Percentiles rank a stretch among this genome's conserved stretches.
These are phyloP conservation scores for Morus bassanus DNA, from an alignment of 2,797 vertebrate species.

Conservation along the genomic window DNA sequence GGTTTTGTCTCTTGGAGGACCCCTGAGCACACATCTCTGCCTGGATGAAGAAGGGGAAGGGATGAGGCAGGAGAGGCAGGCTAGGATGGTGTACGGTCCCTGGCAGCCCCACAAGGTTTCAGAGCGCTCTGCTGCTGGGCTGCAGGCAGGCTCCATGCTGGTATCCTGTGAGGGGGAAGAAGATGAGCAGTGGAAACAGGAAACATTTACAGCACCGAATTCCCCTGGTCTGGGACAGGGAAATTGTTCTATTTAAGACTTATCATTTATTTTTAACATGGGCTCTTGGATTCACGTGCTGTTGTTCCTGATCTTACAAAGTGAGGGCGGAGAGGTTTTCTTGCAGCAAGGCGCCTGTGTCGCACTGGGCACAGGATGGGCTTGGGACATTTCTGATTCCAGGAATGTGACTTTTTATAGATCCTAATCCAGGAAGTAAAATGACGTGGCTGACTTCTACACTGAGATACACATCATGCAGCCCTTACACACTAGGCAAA, in stretches of 20 bases:
- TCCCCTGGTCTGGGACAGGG: neutral
- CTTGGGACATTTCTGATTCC: neutral
- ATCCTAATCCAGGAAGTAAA: neutral
- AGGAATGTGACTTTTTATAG: conserved; percentile 23
- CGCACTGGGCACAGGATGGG: neutral
- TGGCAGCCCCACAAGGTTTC: neutral
- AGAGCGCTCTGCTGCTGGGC: neutral
- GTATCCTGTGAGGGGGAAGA: neutral
- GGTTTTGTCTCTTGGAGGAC: neutral
- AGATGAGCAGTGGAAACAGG: neutral
- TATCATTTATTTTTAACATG: neutral
- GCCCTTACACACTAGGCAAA: neutral
- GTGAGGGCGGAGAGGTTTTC: neutral
- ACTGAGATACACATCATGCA: neutral
- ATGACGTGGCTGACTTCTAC: neutral
- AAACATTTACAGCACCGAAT: neutral
- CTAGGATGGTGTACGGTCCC: neutral
- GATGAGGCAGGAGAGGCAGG: neutral
- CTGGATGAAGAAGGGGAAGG: neutral
- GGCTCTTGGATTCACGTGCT: neutral
- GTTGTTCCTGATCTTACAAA: neutral
- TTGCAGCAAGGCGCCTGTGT: neutral
- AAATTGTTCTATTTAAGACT: neutral
- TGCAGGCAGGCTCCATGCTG: fast-evolving
- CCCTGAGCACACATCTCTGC: neutral